Evolutionary conservation across 2,797 vertebrate species (phyloP), one percentile per base, ranked within the genome.

Genomic region (Tadarida brasiliensis): DNA sequence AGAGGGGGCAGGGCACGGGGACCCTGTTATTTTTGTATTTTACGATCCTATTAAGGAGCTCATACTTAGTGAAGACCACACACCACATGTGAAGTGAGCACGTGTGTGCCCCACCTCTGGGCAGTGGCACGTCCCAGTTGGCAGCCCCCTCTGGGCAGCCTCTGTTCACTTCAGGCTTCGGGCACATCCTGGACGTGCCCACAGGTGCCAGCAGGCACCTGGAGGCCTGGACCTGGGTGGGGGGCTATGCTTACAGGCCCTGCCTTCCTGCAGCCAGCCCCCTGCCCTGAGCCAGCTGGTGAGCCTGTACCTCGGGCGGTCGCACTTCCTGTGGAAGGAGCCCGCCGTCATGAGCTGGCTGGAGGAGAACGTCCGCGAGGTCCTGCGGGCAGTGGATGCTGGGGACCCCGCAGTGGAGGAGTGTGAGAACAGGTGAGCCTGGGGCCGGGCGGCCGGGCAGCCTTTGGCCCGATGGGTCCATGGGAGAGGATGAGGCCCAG

Each of bases 281-380:
- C 98, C 99, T 0, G 99, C 99, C 49, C 98, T 99, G 97, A 98
- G 98, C 92, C 99, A 99, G 98, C 98, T 99, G 98, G 98, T 99
- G 0, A 98, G 98, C 63, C 98, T 99, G 44, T 99, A 99, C 77
- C 98, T 99, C 17, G 99, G 99, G 88, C 99, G 99, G 96, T 99
- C 98, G 2, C 99, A 98, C 81, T 96, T 93, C 87, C 98, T 99
- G 85, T 99, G 99, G 99, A 99, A 99, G 97, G 99, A 99, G 49
- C 98, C 99, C 0, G 97, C 98, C 0, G 98, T 99, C 82, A 99
- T 99, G 98, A 98, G 99, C 44, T 99, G 99, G 99, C 97, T 99
- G 98, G 99, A 99, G 96, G 98, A 99, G 92, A 99, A 98, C 0
- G 99, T 99, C 73, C 99, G 91, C 0, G 98, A 98, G 90, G 99